Evolutionary conservation across 2,888 invertebrate species (phyloP).

Genomic region (Apodemia zela): DNA sequence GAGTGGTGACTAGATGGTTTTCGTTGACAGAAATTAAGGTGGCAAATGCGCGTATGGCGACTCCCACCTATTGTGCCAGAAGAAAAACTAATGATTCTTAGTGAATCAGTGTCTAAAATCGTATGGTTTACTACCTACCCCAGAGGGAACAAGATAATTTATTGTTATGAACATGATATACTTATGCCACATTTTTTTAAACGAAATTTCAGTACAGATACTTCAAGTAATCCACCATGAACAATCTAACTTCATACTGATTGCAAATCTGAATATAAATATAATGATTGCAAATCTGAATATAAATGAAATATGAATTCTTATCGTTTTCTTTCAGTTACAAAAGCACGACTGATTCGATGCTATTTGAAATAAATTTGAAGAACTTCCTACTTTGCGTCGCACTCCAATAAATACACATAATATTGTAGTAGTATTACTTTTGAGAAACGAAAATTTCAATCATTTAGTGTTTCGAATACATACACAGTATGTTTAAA

Average conservation of each 20-base stretch:
- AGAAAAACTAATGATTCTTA: no score
- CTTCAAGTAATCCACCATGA: not conserved
- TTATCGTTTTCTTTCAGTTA: not conserved
- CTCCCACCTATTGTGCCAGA: no score
- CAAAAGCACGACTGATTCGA: not conserved
- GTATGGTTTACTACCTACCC: no score
- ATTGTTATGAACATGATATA: no score
- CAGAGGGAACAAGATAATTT: no score
- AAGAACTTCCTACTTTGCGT: conserved; percentile 26
- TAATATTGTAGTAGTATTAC: not conserved
- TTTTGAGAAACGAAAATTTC: not conserved
- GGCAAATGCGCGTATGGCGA: no score
- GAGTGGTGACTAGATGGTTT: no score
- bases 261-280: no score
- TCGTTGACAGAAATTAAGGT: no score
- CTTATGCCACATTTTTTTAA: not conserved
- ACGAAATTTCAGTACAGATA: not conserved
- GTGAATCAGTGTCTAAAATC: no score
- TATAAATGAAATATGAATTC: not conserved
- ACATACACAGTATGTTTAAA: conserved; percentile 7
- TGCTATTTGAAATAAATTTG: conserved; percentile 17
- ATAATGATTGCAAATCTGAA: not conserved
- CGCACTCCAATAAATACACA: conserved; percentile 7
- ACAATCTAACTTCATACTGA: not conserved
- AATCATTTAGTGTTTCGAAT: not conserved